Percentiles rank a stretch among this genome's conserved stretches.
Conservation (phyloP, 2,888 invertebrate species). For the Ornithoptera alexandrae region DNA sequence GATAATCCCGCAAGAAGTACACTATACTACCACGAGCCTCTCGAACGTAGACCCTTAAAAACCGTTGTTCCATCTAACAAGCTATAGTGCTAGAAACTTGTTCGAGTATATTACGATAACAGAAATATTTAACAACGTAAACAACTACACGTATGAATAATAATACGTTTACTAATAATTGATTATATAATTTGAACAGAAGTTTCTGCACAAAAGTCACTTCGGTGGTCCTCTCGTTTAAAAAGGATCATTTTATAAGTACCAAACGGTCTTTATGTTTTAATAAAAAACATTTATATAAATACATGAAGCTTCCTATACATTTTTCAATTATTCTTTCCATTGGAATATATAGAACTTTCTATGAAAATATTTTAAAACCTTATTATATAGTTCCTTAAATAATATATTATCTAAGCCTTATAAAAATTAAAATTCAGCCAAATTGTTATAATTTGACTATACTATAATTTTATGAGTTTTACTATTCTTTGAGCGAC, state of each 20-base stretch:
- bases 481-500: no score
- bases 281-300: neutral
- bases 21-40: neutral
- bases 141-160: neutral
- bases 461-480: no score
- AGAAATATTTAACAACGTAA: neutral
- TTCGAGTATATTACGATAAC: neutral
- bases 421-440: no score
- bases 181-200: neutral
- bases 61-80: neutral
- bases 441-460: no score
- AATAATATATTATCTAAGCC: no score
- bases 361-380: no score
- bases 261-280: neutral
- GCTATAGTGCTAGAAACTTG: neutral
- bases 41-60: neutral
- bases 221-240: neutral
- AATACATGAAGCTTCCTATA: neutral
- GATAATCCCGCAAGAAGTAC: constrained; percentile 4
- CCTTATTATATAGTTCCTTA: no score
- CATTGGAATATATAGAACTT: neutral
- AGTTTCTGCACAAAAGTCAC: neutral
- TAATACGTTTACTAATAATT: neutral
- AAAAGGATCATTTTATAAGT: neutral
- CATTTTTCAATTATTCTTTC: neutral